A percentile compares a stretch with the other conserved stretches of the same genome.
Conservation (phyloP, 2,797 vertebrate species). For the Characodon lateralis region DNA sequence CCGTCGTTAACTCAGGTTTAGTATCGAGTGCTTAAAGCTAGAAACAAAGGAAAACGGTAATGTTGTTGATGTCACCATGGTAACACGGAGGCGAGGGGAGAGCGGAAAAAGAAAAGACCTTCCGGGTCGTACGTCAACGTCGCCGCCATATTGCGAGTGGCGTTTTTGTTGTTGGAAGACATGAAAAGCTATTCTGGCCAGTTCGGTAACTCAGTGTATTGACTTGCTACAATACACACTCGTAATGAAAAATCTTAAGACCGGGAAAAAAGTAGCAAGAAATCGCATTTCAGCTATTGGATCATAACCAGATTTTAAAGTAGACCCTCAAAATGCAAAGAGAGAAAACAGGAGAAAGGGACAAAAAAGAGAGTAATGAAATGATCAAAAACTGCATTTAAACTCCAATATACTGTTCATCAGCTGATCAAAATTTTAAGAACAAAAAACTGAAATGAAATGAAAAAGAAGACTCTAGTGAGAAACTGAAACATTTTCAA, state of each 20-base stretch:
- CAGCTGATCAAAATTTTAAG: background rate
- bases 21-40: background rate
- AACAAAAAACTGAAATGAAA: background rate
- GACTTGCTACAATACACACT: background rate
- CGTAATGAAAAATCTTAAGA: no score
- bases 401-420: no score
- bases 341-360: background rate
- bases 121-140: background rate
- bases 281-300: no score
- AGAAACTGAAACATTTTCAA: no score
- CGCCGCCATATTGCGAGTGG: background rate
- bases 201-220: background rate
- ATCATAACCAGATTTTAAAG: no score
- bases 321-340: background rate
- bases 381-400: background rate
- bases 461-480: no score
- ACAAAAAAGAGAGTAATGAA: background rate
- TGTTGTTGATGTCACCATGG: constrained; percentile 66
- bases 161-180: background rate
- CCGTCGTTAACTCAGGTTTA: background rate
- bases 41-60: background rate
- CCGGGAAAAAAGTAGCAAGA: no score
- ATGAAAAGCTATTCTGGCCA: background rate
- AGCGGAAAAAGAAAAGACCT: background rate
- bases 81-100: constrained; percentile 30